A percentile compares a stretch with the other conserved stretches of the same genome.
Conservation (phyloP, 2,797 vertebrate genomes). For the Lophotriccus pileatus region DNA sequence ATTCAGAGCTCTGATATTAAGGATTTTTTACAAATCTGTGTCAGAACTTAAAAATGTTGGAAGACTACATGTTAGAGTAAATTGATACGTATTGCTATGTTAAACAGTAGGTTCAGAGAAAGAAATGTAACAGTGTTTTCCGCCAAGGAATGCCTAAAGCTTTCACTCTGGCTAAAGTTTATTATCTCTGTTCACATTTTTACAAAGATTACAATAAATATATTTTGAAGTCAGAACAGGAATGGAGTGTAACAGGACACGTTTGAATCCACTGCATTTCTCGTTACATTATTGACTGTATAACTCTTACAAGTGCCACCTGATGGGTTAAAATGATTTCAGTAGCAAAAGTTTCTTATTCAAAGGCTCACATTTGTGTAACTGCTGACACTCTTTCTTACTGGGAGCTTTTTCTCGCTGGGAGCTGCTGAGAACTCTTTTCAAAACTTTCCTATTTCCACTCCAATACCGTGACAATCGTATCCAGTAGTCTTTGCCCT, state of each 20-base stretch:
- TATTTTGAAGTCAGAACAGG: background rate
- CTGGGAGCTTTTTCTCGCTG: background rate
- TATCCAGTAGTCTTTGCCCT: constrained; percentile 30
- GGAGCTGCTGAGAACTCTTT: background rate
- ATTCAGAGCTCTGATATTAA: too few relatives aligned
- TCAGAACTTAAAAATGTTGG: background rate
- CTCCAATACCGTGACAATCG: background rate
- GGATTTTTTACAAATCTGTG: background rate
- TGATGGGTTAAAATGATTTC: background rate
- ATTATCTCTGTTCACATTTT: background rate
- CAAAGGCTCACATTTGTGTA: background rate
- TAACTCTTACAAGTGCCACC: background rate
- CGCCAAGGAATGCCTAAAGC: background rate
- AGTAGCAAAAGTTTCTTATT: background rate
- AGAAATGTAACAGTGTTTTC: background rate
- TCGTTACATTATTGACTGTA: background rate
- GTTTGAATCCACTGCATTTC: background rate
- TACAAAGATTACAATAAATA: background rate
- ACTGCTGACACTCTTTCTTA: background rate
- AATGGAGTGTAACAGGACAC: background rate
- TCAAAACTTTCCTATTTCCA: background rate
- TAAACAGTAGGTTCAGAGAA: background rate
- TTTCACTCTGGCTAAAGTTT: background rate
- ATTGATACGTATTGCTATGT: background rate
- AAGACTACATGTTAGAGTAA: background rate